Evolutionary conservation across 2,888 invertebrate genomes (phyloP).

Genomic region (Metallyticus violacea): DNA sequence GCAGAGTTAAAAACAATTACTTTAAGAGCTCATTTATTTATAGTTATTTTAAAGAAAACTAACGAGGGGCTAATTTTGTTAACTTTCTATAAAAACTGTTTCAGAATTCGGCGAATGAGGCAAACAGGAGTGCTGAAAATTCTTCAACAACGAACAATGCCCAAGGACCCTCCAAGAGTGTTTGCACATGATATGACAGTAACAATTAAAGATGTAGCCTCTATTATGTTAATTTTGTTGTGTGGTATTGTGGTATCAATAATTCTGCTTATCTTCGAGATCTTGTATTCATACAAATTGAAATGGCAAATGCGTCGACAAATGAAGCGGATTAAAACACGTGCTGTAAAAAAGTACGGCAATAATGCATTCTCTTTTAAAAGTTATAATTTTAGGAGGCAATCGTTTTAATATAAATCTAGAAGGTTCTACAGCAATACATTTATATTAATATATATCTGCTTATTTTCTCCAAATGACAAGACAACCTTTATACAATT

Average conservation of each 20-base stretch:
- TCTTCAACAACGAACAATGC: not conserved
- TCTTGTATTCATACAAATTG: not conserved
- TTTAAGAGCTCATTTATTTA: too few species aligned
- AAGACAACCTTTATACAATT: too few species aligned
- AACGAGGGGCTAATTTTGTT: too few species aligned
- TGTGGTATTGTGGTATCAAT: not conserved
- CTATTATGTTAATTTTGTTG: not conserved
- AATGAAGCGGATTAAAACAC: not conserved
- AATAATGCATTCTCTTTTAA: not conserved
- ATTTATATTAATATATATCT: too few species aligned
- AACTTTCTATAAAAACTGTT: too few species aligned
- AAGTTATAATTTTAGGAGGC: not conserved
- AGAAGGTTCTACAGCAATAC: not conserved
- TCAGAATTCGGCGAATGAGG: not conserved
- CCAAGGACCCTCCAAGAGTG: not conserved
- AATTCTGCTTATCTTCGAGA: not conserved
- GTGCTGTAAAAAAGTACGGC: not conserved
- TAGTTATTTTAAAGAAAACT: too few species aligned
- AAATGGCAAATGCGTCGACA: not conserved
- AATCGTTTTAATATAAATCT: not conserved
- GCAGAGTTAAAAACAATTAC: too few species aligned
- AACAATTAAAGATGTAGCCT: not conserved
- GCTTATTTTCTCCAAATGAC: too few species aligned
- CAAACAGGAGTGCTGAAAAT: not conserved
- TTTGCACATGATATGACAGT: not conserved